Percentiles rank a stretch among this genome's conserved stretches.
Conservation (phyloP, 2,797 vertebrate genomes). For the Brotula barbata region DNA sequence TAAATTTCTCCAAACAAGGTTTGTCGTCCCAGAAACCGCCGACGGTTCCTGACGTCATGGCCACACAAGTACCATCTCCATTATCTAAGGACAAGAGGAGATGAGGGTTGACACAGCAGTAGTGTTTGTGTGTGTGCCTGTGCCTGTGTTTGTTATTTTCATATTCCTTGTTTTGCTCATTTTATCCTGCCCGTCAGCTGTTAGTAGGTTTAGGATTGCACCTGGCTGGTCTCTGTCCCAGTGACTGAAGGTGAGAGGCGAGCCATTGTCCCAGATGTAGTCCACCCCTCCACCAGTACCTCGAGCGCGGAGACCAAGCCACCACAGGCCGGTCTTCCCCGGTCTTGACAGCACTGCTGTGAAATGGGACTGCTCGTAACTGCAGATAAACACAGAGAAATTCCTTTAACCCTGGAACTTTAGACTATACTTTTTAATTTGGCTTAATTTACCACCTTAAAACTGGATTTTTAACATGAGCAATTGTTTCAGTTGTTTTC, state of each 20-base stretch:
- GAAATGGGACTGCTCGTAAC: constrained; percentile 82
- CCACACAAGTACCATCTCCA: constrained; percentile 75
- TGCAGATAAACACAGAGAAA: constrained; percentile 44
- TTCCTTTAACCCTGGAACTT: neutral
- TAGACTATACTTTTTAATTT: neutral
- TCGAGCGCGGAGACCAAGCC: constrained; percentile 77
- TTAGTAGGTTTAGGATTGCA: constrained; percentile 25
- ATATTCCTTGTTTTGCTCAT: neutral
- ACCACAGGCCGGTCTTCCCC: constrained; percentile 74
- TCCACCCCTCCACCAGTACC: constrained; percentile 71
- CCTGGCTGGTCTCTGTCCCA: constrained; percentile 82
- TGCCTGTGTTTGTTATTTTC: neutral
- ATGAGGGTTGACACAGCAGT: neutral
- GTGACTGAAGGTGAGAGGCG: constrained; percentile 76
- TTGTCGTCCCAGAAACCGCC: constrained; percentile 83
- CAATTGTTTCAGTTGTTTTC: too few species aligned
- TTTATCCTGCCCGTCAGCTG: neutral
- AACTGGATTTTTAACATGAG: too few species aligned
- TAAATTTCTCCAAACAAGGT: constrained; percentile 63
- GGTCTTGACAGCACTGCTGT: constrained; percentile 63
- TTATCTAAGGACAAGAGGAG: constrained; percentile 59
- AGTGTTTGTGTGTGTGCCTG: too few species aligned
- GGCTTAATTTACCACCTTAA: too few species aligned
- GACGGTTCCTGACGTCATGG: constrained; percentile 74
- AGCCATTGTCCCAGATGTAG: constrained; percentile 78